Conservation (phyloP, 1,140 invertebrate genomes). For the Cheumatopsyche charites region DNA sequence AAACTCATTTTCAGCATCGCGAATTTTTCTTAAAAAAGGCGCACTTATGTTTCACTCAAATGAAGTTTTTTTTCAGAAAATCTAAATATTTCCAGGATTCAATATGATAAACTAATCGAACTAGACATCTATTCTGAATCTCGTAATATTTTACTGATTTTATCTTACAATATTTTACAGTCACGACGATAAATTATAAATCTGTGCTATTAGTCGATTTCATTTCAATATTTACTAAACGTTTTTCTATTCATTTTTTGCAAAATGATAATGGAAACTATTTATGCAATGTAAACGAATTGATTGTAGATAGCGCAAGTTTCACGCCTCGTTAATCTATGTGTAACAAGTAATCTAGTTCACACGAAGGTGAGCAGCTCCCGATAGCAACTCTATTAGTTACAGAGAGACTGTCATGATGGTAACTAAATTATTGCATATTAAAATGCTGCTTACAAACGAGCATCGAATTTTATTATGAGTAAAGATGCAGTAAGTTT, state of each 20-base stretch:
- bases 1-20: conserved; percentile 22
- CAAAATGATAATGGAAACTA: neutral
- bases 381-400: conserved; percentile 15
- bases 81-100: neutral
- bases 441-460: neutral
- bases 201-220: conserved; percentile 6
- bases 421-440: neutral
- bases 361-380: conserved; percentile 17
- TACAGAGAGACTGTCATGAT: neutral
- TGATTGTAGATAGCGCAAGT: neutral
- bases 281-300: neutral
- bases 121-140: neutral
- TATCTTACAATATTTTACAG: conserved; percentile 9
- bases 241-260: no score
- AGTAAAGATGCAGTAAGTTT: neutral
- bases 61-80: no score
- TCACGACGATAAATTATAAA: conserved; percentile 3
- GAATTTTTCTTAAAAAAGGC: neutral
- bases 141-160: neutral
- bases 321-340: conserved; percentile 16
- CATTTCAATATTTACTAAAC: no score
- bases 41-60: no score
- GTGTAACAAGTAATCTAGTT: conserved; percentile 31
- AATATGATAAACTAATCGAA: conserved; percentile 1
- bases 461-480: neutral